Evolutionary conservation across 2,113 vertebrate genomes (phyloP), one percentile per base, ranked within the genome.

Genomic region (Alethe diademata): DNA sequence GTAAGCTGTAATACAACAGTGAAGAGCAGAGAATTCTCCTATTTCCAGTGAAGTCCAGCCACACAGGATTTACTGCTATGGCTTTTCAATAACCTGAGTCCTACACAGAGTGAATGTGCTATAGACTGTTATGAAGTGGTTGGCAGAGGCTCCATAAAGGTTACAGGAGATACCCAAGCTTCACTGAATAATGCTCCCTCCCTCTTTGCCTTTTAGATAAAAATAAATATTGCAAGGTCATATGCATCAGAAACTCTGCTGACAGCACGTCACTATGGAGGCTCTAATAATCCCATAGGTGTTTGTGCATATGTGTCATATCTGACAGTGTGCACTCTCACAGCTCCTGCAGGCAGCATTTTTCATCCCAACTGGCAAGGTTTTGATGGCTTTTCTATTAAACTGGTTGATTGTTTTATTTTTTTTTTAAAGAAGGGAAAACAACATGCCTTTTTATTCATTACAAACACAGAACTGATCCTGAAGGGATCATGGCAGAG

Each of bases 11-110:
- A 96, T 65, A 91, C 65, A 93, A 71, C 48, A 35, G 47, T 69
- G 88, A 86, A 82, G 91, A 95, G 81, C 78, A 90, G 47, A 83
- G 67, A 93, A 78, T 73, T 95, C 86, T 93, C 36, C 80, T 74
- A n/a, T 90, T 89, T 82, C 64, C 78, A 53, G 70, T 61, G 78
- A 95, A 75, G 86, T 61, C 40, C 78, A 95, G 78, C 53, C 36
- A 2, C 75, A 60, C 0, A 90, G 87, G 93, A 96, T 97, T 97
- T 94, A 96, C 54, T 0, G 3, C 72, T 60, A 60, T 47, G 43
- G 78, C 54, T 82, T 80, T 81, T 73, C 72, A 93, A 89, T 86
- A 94, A 92, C 88, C 79, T 3, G 1, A 82, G 36, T 33, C 53
- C 91, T 54, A n/a, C 65, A 86, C 26, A 82, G 51, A 85, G 19